These are phyloP conservation scores for Rhingia campestris DNA, from an alignment of 2,888 invertebrate genomes.

Conservation along the genomic window DNA sequence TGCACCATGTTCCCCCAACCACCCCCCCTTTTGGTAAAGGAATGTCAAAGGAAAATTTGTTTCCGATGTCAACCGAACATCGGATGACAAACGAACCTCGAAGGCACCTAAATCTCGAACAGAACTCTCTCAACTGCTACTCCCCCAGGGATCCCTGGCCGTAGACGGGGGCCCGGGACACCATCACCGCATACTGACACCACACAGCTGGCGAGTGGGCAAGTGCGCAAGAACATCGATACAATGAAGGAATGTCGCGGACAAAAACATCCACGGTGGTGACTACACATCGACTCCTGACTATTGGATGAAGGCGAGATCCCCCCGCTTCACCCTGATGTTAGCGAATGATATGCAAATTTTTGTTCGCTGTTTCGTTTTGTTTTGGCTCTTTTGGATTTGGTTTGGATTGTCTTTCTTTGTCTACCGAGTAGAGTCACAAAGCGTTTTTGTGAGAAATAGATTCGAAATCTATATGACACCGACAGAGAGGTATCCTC, in stretches of 20 bases:
- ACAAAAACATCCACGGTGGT: constrained; percentile 45
- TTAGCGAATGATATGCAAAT: constrained; percentile 55
- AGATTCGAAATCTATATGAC: constrained; percentile 46
- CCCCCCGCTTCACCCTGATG: constrained; percentile 5
- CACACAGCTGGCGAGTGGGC: constrained; percentile 30
- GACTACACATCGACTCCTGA: constrained; percentile 48
- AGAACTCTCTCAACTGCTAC: constrained; percentile 46
- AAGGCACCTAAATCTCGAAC: constrained; percentile 68
- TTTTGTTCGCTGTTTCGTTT: constrained; percentile 16
- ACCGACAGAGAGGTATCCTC: constrained; percentile 5
- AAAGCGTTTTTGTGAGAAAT: constrained; percentile 24
- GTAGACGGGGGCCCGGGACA: background rate
- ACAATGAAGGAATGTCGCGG: constrained; percentile 64
- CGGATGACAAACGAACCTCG: constrained; percentile 71
- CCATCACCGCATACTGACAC: constrained; percentile 7
- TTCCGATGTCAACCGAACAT: constrained; percentile 70
- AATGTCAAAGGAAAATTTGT: constrained; percentile 72
- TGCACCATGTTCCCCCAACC: constrained; percentile 3
- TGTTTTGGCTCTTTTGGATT: constrained; percentile 3
- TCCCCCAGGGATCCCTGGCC: constrained; percentile 56
- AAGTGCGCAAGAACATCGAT: constrained; percentile 52
- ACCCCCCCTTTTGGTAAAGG: constrained; percentile 28
- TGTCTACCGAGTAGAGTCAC: background rate
- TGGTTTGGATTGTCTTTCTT: background rate
- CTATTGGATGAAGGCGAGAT: constrained; percentile 38